Evolutionary conservation across 2,797 vertebrate genomes (phyloP), one percentile per base, ranked within the genome.

Genomic region (Acridotheres tristis): DNA sequence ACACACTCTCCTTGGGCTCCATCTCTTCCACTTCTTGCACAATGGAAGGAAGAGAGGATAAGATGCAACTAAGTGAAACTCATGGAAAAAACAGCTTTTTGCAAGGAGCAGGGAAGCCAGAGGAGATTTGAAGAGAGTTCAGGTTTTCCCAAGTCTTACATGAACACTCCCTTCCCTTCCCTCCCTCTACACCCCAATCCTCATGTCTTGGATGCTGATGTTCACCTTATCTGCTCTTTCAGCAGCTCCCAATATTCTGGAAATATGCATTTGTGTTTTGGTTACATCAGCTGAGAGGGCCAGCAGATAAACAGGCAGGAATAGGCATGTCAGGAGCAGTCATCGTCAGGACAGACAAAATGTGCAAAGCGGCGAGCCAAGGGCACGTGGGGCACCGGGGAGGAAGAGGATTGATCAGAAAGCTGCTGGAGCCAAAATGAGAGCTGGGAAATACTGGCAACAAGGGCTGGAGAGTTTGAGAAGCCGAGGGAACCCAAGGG

Each of bases 171-270:
- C 23, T 77, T 91, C 42, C 23, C 57, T 81, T n/a, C 17, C 67
- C 26, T 38, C 34, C 42, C 45, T 71, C 57, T 27, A 15, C 21
- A 48, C 17, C 15, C 30, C 40, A 17, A 0, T 27, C 26, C 55
- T 72, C 3, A 0, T 23, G 48, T 75, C 66, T 61, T 55, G 76
- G 34, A 25, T 71, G 74, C 48, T 13, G 7, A 45, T 63, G 32
- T 59, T 95, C 59, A 76, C 91, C 77, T 93, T 13, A 81, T 53
- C 50, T 94, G 63, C 85, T 74, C 91, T 94, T 86, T 79, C 80
- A 79, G 74, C 69, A 76, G 55, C 63, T 94, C 51, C 55, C 73
- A 82, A 4, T 40, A 8, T 85, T 85, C 74, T 86, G 80, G 71
- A 88, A 79, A 91, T 10, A 5, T 32, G 71, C 55, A 21, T 86